phyloP scores from a whole-genome alignment of 2,113 vertebrate species.

The Oceanites oceanicus region DNA sequence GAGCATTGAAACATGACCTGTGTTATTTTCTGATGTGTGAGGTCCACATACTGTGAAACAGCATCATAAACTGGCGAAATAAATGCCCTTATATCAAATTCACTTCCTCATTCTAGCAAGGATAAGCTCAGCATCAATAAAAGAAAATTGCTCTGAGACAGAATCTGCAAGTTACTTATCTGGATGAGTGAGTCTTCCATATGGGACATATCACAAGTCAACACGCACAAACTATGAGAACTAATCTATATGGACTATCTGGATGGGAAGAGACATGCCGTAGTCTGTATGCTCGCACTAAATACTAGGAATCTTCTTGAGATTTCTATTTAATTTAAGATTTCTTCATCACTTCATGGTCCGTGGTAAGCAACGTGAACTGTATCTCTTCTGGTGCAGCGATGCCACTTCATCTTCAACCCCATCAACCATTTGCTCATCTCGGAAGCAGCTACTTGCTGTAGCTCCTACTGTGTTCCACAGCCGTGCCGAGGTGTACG shows the following conservation, averaged over 20 bases:
- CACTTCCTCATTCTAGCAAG: background rate
- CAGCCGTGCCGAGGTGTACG: background rate
- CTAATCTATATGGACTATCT: background rate
- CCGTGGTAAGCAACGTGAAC: background rate
- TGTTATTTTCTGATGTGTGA: background rate
- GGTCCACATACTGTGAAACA: background rate
- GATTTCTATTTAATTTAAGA: background rate
- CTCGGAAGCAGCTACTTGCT: fast-evolving
- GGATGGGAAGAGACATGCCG: fast-evolving
- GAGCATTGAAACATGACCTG: background rate
- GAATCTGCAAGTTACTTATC: background rate
- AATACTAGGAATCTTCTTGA: background rate
- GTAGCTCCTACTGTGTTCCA: background rate
- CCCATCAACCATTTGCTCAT: background rate
- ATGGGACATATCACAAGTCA: fast-evolving
- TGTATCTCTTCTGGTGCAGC: background rate
- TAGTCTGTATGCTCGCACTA: background rate
- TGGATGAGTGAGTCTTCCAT: fast-evolving
- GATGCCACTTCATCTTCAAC: background rate
- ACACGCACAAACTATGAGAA: background rate
- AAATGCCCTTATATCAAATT: background rate
- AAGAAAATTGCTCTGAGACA: background rate
- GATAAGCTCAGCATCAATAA: background rate
- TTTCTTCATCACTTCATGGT: background rate
- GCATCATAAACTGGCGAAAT: background rate